Evolutionary conservation across 2,888 invertebrate genomes (phyloP), one percentile per base, ranked within the genome.

Genomic region (Caenorhabditis wallacei): DNA sequence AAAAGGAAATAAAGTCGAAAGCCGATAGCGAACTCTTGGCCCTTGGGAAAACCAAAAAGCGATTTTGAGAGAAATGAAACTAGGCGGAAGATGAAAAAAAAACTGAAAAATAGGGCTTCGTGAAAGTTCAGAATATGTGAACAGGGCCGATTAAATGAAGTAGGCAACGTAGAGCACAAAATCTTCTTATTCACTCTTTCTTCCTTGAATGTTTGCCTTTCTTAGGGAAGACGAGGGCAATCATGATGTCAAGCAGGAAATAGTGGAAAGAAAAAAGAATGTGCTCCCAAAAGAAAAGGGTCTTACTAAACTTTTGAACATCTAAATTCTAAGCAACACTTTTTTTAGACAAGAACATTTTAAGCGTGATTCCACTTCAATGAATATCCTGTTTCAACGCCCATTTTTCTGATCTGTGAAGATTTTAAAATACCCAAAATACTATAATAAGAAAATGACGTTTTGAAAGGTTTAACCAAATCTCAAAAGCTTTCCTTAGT

Each of bases 181-280:
- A 35, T 63, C 54, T 54, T 63, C 63, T 10, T 20, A 56, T 54
- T 69, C 69, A 20, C 56, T 26, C 22, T 22, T 30, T 35, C 13
- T 54, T 54, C 56, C 20, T 43, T 26, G 20, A 43, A 68, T 68
- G 54, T 68, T 68, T 56, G 68, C 43, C 37, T 24, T 68, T 57
- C 22, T 57, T n/a, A 13, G 11, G 48, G 30, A 37, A 64, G 13
- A 72, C 26, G 56, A 74, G 57, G 57, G 64, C 74, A 74, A 64
- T 74, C 64, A 74, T 72, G 72, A 63, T 72, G 72, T 72, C 72
- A 63, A 53, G 72, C 63, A 72, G 40, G 63, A 51, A 63, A 26
- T 46, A 53, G 71, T 35, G n/a, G 46, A 18, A 24, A 61, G 22
- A 22, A 70, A 46, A 57, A 59, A 61, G 63, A 63, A 63, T 63